Evolutionary conservation across 2,888 invertebrate genomes (phyloP), one percentile per base, ranked within the genome.

Genomic region (Drosophila anceps): DNA sequence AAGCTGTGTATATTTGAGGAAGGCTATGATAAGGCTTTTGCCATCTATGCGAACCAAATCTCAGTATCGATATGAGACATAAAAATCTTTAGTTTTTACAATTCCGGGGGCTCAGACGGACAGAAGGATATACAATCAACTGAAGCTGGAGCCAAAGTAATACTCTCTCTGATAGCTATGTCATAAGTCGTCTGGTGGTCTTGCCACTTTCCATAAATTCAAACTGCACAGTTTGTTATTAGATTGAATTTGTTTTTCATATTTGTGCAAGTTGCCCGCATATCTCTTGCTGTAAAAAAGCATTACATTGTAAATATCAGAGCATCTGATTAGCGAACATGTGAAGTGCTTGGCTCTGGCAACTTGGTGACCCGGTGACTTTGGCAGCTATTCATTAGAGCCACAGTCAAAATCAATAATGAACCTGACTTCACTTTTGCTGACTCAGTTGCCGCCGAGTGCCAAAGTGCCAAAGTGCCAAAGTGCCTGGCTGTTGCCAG

Each of bases 341-440:
- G 41, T 15, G 35, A 6, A 10, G 37, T n/a, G n/a, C 37, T 27
- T 35, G 53, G 39, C 54, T 37, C n/a, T 13, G 13, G 13, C 24
- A 44, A 43, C 50, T 51, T 27, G 46, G 15, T 2, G 29, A 48
- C 48, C 5, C 13, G 15, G 12, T 18, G 48, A 50, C 48, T 31
- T 24, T 60, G 24, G 24, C 53, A 31, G 24, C 75, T 62, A 62
- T 69, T 70, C 60, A 82, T 79, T 75, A 66, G 69, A 60, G 54
- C 37, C 61, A 15, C 72, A 62, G 65, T 58, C 13, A 61, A 70
- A 82, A 79, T 82, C 70, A 72, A 79, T 79, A 80, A 70, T 64
- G 71, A 75, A 44, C 54, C 53, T 50, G 48, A 62, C 53, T 69
- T 63, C 6, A 54, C 48, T 79, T 82, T 55, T 69, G 82, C 79